Evolutionary conservation across 1,140 invertebrate species (phyloP).

Genomic region (Zelostemma sp.): DNA sequence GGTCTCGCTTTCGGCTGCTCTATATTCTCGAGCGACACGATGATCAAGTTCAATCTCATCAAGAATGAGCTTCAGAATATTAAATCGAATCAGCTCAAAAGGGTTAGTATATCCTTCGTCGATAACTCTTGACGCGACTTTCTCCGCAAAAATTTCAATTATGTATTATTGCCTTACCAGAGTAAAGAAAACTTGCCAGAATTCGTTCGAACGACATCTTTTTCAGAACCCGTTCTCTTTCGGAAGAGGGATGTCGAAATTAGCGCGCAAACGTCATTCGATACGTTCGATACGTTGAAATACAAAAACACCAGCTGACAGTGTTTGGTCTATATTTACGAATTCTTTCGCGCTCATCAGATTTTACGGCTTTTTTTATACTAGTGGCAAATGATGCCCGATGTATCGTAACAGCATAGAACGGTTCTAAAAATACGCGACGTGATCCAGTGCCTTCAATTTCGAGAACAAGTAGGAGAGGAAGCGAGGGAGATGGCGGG

Average conservation of each 20-base stretch:
- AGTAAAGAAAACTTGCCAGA: no score
- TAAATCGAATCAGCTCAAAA: constrained; percentile 94
- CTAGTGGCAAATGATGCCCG: constrained; percentile 12
- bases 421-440: constrained; percentile 60
- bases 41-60: constrained; percentile 98
- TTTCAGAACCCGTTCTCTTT: no score
- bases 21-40: constrained; percentile 95
- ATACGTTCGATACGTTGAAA: no score
- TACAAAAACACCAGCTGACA: no score
- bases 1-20: constrained; percentile 91
- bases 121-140: no score
- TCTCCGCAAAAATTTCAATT: no score
- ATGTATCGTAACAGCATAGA: not conserved
- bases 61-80: constrained; percentile 98
- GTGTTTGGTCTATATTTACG: constrained; percentile 39
- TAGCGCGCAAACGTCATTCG: no score
- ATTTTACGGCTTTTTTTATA: constrained; percentile 27
- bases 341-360: constrained; percentile 20
- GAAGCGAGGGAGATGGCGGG: constrained; percentile 18
- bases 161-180: no score
- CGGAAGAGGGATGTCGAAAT: no score
- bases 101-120: constrained; percentile 80
- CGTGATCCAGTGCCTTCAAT: constrained; percentile 59
- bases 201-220: no score
- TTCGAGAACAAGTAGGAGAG: constrained; percentile 45